These are phyloP conservation scores for Drosophila lowei DNA, from an alignment of 1,140 invertebrate genomes.

Conservation along the genomic window DNA sequence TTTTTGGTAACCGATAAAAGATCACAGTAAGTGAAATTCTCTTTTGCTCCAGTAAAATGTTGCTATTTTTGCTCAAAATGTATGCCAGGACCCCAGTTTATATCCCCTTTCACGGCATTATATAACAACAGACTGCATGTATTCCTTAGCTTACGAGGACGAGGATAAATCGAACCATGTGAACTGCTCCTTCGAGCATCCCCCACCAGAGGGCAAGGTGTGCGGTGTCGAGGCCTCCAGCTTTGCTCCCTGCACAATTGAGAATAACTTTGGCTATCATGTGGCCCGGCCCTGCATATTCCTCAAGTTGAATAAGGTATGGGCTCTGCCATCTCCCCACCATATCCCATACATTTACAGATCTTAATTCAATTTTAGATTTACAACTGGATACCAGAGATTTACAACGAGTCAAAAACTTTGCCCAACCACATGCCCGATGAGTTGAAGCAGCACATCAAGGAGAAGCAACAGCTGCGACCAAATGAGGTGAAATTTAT, in stretches of 20 bases:
- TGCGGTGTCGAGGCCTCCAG: conserved; percentile 61
- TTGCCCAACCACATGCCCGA: conserved; percentile 89
- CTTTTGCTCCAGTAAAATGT: background rate
- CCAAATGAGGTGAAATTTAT: conserved; percentile 70
- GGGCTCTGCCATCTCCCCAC: no score
- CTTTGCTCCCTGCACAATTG: conserved; percentile 84
- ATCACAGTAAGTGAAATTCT: conserved; percentile 64
- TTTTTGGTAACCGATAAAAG: conserved; percentile 52
- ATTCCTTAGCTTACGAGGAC: conserved; percentile 68
- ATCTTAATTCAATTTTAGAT: conserved; percentile 85
- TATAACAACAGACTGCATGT: no score
- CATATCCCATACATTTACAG: no score
- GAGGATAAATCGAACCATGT: conserved; percentile 75
- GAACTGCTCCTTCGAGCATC: conserved; percentile 74
- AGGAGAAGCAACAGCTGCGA: conserved; percentile 76
- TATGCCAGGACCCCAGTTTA: background rate
- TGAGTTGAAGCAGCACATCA: conserved; percentile 89
- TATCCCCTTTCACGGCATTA: background rate
- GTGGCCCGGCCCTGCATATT: conserved; percentile 91
- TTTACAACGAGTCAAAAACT: conserved; percentile 89
- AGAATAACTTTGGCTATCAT: conserved; percentile 90
- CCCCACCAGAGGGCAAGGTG: conserved; percentile 66
- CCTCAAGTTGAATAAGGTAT: conserved; percentile 90
- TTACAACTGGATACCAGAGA: conserved; percentile 90
- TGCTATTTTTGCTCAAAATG: background rate